Evolutionary conservation across 2,797 vertebrate genomes (phyloP), one percentile per base, ranked within the genome.

Genomic region (Dendrocincla fuliginosa): DNA sequence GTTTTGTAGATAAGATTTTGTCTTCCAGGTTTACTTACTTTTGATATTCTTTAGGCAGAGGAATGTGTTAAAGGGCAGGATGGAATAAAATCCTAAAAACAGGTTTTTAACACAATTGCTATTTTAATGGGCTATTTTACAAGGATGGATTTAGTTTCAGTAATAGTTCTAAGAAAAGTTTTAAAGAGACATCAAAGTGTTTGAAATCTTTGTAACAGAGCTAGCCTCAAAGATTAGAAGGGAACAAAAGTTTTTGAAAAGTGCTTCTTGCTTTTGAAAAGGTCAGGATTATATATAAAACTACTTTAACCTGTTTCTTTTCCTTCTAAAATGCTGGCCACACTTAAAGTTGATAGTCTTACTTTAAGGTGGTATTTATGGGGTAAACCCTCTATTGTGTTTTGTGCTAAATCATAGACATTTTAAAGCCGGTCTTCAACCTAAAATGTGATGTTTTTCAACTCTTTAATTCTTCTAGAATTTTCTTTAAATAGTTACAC

Each of bases 91-190:
- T 84, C 85, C 81, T 87, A 56, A 89, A 88, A 75, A 5, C 50
- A 81, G 57, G 46, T 95, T 92, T 84, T 63, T 92, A 65, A 86
- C 86, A 93, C 46, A 75, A 67, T 68, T 92, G 90, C 61, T 86
- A 53, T 94, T 97, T 97, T 93, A 92, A 88, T 95, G 84, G 92
- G n/a, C 65, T 89, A 20, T 96, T 97, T 96, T 96, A 96, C 92
- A 94, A 93, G 76, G 73, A 83, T 65, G 82, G 84, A 93, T 96
- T 95, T 91, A 84, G 87, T 96, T 97, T 96, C 92, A 94, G 33
- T 89, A 89, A 81, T 83, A 92, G 89, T 93, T 96, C 95, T 94
- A 92, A 92, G 90, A 93, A 94, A 75, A 96, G 65, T 96, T 95
- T 96, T 96, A 92, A 91, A 65, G 73, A 89, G 69, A 94, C 84